Base-by-base conservation (phyloP, 2,888 invertebrate genomes). In the Himalopsyche japonica region DNA sequence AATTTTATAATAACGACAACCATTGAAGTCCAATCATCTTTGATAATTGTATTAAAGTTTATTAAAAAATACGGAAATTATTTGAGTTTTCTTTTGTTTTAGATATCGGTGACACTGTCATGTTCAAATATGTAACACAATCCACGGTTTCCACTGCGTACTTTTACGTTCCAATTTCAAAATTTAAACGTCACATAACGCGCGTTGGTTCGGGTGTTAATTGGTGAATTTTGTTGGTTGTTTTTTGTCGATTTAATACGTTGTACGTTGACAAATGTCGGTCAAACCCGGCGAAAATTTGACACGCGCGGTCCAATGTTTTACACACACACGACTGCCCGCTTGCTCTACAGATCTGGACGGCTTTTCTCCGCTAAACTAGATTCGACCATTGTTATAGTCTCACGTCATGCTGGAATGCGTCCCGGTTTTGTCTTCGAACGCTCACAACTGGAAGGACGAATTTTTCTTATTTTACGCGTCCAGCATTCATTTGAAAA, bases 331-430 rank as follows among this genome's bases (percentile, higher is more conserved):
- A 57, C 57, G 57, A 57, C 79, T 82, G 86, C 81, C 86, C 86
- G 86, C 84, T 77, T 64, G 79, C 82, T 79, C 79, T 64, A 79
- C 83, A 82, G 85, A 85, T 81, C 82, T 43, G 82, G 84, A 78
- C 76, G 86, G 84, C 76, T 85, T 85, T 86, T 86, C 86, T 86
- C 86, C 84, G 82, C 83, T 83, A 85, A 86, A 86, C 86, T 86
- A 86, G 86, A 86, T 86, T 85, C 85, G 86, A 82, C 86, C 86
- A 85, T 86, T 86, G 86, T 85, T 86, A 86, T 85, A 57, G 57
- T 83, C 83, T 86, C 76, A 48, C 84, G 84, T 84, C 84, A 81
- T 79, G 24, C 80, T 77, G 85, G 85, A 70, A 80, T 77, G 76
- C 80, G 80, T 49, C 49, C 49, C 80, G 79, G 79, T 78, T 78